A percentile compares a stretch with the other conserved stretches of the same genome.
phyloP scores from a whole-genome alignment of 2,888 invertebrate species.

The Lymantria dispar region DNA sequence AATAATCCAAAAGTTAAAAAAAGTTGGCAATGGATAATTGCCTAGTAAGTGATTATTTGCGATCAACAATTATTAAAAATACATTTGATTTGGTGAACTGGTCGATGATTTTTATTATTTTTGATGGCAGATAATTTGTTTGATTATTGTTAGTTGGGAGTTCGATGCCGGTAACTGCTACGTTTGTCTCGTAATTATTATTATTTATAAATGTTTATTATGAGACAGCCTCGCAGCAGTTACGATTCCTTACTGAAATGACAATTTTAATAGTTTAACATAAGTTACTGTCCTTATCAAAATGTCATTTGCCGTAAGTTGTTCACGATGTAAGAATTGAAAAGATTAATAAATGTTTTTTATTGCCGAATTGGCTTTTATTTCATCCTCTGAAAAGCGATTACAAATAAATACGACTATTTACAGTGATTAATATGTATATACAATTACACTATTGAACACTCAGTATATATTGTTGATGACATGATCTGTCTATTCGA shows the following conservation, averaged over 20 bases:
- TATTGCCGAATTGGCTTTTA: conserved; percentile 73
- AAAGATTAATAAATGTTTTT: conserved; percentile 71
- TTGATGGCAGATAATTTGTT: conserved; percentile 14
- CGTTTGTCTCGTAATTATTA: conserved; percentile 9
- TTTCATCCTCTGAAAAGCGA: conserved; percentile 52
- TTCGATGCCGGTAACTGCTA: conserved; percentile 14
- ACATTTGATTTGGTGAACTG: not conserved
- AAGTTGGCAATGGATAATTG: conserved; percentile 37
- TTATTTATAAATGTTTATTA: too few relatives aligned
- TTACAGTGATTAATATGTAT: conserved; percentile 31
- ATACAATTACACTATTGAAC: conserved; percentile 61
- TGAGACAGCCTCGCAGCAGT: not conserved
- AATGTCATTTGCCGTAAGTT: conserved; percentile 26
- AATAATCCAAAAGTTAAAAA: conserved; percentile 23
- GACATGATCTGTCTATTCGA: too few relatives aligned
- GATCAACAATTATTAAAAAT: conserved; percentile 10
- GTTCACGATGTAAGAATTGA: conserved; percentile 35
- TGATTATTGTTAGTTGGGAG: conserved; percentile 19
- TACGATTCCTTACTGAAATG: conserved; percentile 14
- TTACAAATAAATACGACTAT: conserved; percentile 66
- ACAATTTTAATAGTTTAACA: conserved; percentile 23
- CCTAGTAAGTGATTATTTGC: conserved; percentile 31
- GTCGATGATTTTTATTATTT: conserved; percentile 1
- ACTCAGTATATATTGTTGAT: conserved; percentile 27
- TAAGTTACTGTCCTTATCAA: conserved; percentile 19